Percentiles rank a stretch among this genome's conserved stretches.
Evolutionary conservation across 2,113 vertebrate genomes (phyloP).

Genomic region (Tupaia chinensis): DNA sequence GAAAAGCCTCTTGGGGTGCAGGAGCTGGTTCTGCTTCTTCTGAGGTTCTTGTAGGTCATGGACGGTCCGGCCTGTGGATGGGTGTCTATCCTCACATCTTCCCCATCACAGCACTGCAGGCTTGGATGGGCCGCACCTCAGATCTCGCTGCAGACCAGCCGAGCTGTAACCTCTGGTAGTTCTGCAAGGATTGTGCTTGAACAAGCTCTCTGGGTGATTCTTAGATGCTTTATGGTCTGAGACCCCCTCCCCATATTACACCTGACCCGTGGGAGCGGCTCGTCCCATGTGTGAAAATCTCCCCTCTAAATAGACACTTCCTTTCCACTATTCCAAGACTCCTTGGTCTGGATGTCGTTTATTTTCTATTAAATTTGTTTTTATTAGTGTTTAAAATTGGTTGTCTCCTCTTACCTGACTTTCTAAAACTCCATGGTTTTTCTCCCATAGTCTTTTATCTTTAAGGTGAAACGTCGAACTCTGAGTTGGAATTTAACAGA

Average conservation of each 20-base stretch:
- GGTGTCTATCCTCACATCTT: not conserved
- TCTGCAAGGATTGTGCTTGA: not conserved
- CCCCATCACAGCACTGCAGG: not conserved
- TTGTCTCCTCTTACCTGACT: not conserved
- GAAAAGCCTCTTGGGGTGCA: not conserved
- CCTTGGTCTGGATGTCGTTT: not conserved
- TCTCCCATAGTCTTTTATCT: not conserved
- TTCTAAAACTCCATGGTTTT: not conserved
- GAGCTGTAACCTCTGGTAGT: not conserved
- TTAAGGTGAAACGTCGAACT: not conserved
- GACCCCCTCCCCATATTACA: not conserved
- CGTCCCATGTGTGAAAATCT: not conserved
- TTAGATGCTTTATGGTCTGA: not conserved
- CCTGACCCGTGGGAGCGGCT: not conserved
- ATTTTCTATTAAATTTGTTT: slow-evolving; percentile 10
- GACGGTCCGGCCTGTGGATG: not conserved
- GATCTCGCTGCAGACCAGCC: not conserved
- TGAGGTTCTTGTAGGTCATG: not conserved
- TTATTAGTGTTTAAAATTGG: not conserved
- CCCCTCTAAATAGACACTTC: not conserved
- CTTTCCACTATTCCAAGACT: not conserved
- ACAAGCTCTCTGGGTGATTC: too few relatives aligned
- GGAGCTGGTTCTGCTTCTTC: not conserved
- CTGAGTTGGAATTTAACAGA: not conserved
- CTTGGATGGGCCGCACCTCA: not conserved